These are phyloP conservation scores for Melanotaenia boesemani DNA, from an alignment of 2,797 vertebrate genomes.

Conservation along the genomic window DNA sequence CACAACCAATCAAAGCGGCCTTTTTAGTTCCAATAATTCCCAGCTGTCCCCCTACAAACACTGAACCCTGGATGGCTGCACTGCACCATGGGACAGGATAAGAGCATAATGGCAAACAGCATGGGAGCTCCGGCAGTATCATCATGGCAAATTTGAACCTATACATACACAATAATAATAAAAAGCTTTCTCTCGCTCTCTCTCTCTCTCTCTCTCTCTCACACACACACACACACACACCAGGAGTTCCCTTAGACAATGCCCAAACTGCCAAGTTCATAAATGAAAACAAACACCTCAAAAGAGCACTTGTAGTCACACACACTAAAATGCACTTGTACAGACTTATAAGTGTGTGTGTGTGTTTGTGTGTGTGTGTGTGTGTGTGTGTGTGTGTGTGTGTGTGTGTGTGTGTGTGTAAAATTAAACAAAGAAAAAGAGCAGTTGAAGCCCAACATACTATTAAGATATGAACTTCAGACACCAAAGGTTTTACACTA, in stretches of 20 bases:
- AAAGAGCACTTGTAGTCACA: conserved; percentile 33
- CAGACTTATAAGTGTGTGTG: conserved; percentile 7
- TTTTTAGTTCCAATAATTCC: conserved; percentile 68
- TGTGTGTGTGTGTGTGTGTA: conserved; percentile 10
- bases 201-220: conserved; percentile 29
- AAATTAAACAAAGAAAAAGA: neutral
- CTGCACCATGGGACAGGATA: conserved; percentile 75
- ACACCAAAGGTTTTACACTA: conserved; percentile 3
- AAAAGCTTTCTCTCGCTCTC: too few relatives aligned
- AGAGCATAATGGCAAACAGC: conserved; percentile 74
- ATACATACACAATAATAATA: conserved; percentile 36
- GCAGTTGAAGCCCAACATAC: neutral
- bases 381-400: conserved; percentile 12
- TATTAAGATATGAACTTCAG: conserved; percentile 21
- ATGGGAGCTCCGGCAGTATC: conserved; percentile 69
- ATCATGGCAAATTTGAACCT: conserved; percentile 52
- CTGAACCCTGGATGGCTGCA: conserved; percentile 68
- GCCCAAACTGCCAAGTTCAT: conserved; percentile 55
- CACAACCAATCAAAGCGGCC: conserved; percentile 61
- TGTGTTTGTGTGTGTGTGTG: too few relatives aligned
- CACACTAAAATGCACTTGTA: conserved; percentile 19
- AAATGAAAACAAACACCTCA: conserved; percentile 24
- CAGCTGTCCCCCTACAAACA: conserved; percentile 64
- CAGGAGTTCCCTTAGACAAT: conserved; percentile 48
- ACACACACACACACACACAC: conserved; percentile 28